Base-by-base conservation (phyloP, 2,797 vertebrate species). In the Neoniphon sammara region DNA sequence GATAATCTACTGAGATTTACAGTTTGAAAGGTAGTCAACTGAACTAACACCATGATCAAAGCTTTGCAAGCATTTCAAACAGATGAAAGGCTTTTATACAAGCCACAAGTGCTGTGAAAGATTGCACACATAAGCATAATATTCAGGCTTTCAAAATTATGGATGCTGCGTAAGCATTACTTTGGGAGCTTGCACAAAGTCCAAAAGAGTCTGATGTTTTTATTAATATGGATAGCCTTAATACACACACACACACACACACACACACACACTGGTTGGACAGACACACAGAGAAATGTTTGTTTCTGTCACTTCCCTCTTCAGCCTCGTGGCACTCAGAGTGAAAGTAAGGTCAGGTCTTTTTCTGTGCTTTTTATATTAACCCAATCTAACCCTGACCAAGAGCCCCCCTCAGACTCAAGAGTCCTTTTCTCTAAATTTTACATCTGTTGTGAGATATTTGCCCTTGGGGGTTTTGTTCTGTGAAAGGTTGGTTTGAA, bases 281-380 rank as follows among this genome's bases (percentile, higher is more conserved):
- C 57, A 65, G 56, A 83, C 71, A 31, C 76, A 91, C 90, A 92
- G 86, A 91, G 89, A 85, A 77, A 81, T 72, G 81, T 83, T 89
- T 93, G 91, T 93, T 92, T 89, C 86, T 83, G 85, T 88, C 85
- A 86, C 80, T 86, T 90, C 78, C 87, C 84, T 78, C 81, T 88
- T 86, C 61, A 65, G 79, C 77, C 39, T 84, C 71, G 84, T 88
- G 85, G 88, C 86, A 83, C 54, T 78, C 54, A 72, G 79, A 86
- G 75, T 81, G 82, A 82, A 88, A 57, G 73, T 82, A 70, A 86
- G 80, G 85, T 92, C 87, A 88, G 81, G 69, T 81, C 73, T 81
- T 81, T 82, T 78, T 82, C 71, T 69, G 70, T 78, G 59, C 17
- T 36, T 82, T 80, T 85, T 59, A 47, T 15, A 77, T 68, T 72